phyloP scores from a whole-genome alignment of 2,113 vertebrate species.

The Oriolus oriolus region DNA sequence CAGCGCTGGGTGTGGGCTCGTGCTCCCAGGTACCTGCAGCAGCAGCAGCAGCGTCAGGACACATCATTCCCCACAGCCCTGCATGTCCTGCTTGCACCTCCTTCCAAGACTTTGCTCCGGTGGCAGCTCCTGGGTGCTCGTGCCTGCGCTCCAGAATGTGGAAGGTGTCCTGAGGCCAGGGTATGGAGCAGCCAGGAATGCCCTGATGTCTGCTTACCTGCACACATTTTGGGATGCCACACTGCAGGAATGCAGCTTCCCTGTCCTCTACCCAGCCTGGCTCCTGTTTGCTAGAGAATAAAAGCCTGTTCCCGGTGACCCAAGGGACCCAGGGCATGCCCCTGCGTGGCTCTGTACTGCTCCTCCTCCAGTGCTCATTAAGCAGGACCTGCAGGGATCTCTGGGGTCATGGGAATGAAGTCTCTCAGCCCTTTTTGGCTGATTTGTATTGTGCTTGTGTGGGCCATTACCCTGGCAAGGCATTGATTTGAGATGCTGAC shows the following conservation, averaged over 20 bases:
- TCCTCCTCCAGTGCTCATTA: neutral
- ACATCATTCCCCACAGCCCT: neutral
- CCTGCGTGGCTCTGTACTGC: neutral
- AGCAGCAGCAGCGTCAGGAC: too few relatives aligned
- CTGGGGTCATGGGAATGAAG: neutral
- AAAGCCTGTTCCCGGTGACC: neutral
- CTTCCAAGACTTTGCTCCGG: neutral
- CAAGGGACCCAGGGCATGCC: neutral
- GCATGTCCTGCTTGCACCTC: neutral
- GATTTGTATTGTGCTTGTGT: neutral
- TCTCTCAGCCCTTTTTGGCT: neutral
- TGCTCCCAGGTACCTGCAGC: neutral
- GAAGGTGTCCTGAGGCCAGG: neutral
- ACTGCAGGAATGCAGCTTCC: neutral
- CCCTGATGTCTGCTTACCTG: accelerated
- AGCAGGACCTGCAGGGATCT: neutral
- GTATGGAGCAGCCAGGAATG: accelerated
- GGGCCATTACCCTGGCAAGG: neutral
- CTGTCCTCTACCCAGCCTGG: neutral
- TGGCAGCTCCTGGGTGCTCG: neutral
- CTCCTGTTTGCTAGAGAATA: accelerated
- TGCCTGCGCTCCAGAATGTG: accelerated
- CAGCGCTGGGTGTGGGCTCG: neutral
- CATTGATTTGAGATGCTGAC: neutral
- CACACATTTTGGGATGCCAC: accelerated